Evolutionary conservation across 2,113 vertebrate genomes (phyloP), one percentile per base, ranked within the genome.

Genomic region (Sigmodon hispidus): DNA sequence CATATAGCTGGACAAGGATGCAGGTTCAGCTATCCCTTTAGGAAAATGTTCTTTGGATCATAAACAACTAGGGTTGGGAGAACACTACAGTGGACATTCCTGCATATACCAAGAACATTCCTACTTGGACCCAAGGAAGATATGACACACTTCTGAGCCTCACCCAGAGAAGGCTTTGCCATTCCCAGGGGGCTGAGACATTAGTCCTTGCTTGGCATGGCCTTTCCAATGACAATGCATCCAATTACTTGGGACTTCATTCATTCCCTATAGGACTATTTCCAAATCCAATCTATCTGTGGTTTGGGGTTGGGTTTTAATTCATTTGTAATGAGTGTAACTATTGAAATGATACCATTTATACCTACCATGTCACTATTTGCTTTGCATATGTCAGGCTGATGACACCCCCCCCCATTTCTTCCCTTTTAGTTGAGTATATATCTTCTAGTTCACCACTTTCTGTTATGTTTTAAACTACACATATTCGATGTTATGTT

Each of bases 261-360:
- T 29, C 57, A 29, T 61, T 83, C 36, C 22, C 15, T 61, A 8
- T 24, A 85, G 43, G 61, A 22, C 48, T 92, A 2, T 57, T 87
- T 75, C 65, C 40, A 83, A 81, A 87, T 75, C 22, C 13, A 87
- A 22, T 61, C 24, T 79, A 70, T n/a, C 50, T 61, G 7, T 76
- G 29, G 7, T 0, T 87, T 90, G 55, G 45, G 52, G 29, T 61
- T 87, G 36, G 75, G 10, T 50, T n/a, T 81, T 67, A 52, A 81
- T 89, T 87, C 52, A 96, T 61, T 93, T 90, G 73, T 11, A 73
- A n/a, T 73, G 61, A 89, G n/a, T 36, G 4, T 29, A 92, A 43
- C 19, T 48, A 86, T 43, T 59, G 31, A 55, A 69, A 57, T 34
- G 52, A 13, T 59, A 84, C 24, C 21, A 75, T 87, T 90, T 87